Base-by-base conservation (phyloP, 1,140 invertebrate genomes). In the Dinothrombium tinctorium region DNA sequence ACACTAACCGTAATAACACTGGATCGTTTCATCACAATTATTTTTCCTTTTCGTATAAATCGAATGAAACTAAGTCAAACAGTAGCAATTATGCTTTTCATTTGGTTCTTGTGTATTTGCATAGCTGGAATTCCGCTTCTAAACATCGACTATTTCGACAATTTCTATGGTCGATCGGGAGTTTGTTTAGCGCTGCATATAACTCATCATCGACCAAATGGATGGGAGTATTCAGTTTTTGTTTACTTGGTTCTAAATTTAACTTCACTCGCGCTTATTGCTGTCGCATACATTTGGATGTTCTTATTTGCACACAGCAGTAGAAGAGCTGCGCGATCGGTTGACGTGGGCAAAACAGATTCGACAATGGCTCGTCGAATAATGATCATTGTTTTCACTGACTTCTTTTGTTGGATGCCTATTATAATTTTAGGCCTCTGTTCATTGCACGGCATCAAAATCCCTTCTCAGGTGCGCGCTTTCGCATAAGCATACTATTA, bases 41-140 rank as follows among this genome's bases (percentile, higher is more conserved):
- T 64, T 40, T 68, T 68, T 52, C 66, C 66, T 15, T 62, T 67
- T 26, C 51, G 56, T 39, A 62, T 64, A 21, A 61, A 61, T 23
- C 59, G 59, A 14, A 58, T 75, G 28, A 69, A 63, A 15, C 53
- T 61, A 8, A 62, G 59, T 36, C 56, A 64, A 7, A 68, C 74
- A n/a, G 56, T 58, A 9, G 51, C 58, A 3, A 58, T 61, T n/a
- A 60, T 73, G 54, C 51, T 58, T 4, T 45, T 63, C 24, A 68
- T 76, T 43, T 80, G 75, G 76, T 47, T 66, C 3, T 53, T 68
- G 6, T 69, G 71, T 21, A 53, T 73, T 20, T 54, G 63, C 43
- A 58, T 19, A 51, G 59, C 56, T 47, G 49, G 5, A 51, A 76
- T 38, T 69, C 74, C 0, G 51, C 20, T 48, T 7, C 20, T 50